Conservation (phyloP, 2,113 vertebrate genomes). For the Pomatorhinus ruficollis region DNA sequence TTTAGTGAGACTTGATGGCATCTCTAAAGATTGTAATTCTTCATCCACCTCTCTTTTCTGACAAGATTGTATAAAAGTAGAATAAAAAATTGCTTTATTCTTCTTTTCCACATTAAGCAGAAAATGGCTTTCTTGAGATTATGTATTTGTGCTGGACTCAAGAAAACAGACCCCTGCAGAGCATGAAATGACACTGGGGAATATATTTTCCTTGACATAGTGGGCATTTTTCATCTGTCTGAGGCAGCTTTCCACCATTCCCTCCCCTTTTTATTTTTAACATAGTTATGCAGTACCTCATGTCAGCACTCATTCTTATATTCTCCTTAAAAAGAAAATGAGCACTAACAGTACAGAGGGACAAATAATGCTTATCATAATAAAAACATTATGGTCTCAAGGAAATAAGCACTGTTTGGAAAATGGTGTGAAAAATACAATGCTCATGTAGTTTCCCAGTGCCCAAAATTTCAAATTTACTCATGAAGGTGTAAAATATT, state of each 20-base stretch:
- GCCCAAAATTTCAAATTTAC: constrained; percentile 37
- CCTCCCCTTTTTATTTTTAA: background rate
- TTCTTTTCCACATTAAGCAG: constrained; percentile 52
- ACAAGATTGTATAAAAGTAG: constrained; percentile 10
- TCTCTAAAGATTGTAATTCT: constrained; percentile 34
- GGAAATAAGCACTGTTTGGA: background rate
- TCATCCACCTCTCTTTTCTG: background rate
- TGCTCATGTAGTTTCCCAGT: background rate
- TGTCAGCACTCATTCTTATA: background rate
- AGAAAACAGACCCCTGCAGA: constrained; percentile 59
- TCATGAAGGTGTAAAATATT: constrained; percentile 42
- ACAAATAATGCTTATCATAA: constrained; percentile 42
- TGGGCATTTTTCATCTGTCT: constrained; percentile 58
- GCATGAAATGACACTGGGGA: constrained; percentile 65
- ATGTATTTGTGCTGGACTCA: constrained; percentile 42
- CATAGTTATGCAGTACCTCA: constrained; percentile 17
- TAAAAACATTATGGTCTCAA: constrained; percentile 26
- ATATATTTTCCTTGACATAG: constrained; percentile 55
- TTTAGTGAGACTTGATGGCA: constrained; percentile 28
- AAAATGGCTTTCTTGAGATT: constrained; percentile 60
- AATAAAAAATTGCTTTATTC: constrained; percentile 54
- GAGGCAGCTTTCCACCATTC: background rate
- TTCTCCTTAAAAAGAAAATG: constrained; percentile 26
- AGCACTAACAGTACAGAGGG: background rate
- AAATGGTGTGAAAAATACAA: background rate